phyloP scores from a whole-genome alignment of 2,888 invertebrate genomes.

The Anthrax anthrax region DNA sequence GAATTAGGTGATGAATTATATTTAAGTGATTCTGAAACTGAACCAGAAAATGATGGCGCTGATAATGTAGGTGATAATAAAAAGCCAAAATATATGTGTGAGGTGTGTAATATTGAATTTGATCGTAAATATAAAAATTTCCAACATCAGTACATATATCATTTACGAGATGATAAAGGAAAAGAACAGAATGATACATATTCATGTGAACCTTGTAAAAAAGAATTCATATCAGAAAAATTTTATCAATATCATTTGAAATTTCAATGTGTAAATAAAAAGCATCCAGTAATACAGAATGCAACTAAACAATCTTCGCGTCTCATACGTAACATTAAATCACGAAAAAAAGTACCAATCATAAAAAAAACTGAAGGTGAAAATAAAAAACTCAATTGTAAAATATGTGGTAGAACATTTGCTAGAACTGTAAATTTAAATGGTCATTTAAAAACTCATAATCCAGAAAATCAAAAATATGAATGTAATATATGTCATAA shows the following conservation, averaged over 20 bases:
- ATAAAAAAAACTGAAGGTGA: conserved; percentile 36
- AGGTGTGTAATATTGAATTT: conserved; percentile 22
- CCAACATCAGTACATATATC: not conserved
- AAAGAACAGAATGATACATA: too few species aligned
- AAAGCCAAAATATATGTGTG: too few species aligned
- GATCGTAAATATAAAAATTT: conserved; percentile 22
- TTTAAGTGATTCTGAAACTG: conserved; percentile 31
- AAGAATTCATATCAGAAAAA: too few species aligned
- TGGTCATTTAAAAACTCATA: conserved; percentile 49
- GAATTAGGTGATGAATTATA: conserved; percentile 25
- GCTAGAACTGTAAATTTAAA: conserved; percentile 45
- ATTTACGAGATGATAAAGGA: too few species aligned
- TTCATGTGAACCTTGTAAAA: too few species aligned
- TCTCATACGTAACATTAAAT: conserved; percentile 6
- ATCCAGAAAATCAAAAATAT: conserved; percentile 38
- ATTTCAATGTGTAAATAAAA: too few species aligned
- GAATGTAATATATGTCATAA: conserved; percentile 44
- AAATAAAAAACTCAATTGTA: conserved; percentile 39
- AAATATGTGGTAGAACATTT: conserved; percentile 48
- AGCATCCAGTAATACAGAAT: too few species aligned
- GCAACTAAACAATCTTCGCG: too few species aligned
- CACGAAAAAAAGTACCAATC: conserved; percentile 26
- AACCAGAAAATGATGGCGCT: conserved; percentile 17
- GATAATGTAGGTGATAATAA: not conserved
- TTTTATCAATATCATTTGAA: too few species aligned